Evolutionary conservation across 53 echinoderm and acorn worm species (phyloP), one percentile per base, ranked within the genome.

Genomic region (Paelopatides confundens): DNA sequence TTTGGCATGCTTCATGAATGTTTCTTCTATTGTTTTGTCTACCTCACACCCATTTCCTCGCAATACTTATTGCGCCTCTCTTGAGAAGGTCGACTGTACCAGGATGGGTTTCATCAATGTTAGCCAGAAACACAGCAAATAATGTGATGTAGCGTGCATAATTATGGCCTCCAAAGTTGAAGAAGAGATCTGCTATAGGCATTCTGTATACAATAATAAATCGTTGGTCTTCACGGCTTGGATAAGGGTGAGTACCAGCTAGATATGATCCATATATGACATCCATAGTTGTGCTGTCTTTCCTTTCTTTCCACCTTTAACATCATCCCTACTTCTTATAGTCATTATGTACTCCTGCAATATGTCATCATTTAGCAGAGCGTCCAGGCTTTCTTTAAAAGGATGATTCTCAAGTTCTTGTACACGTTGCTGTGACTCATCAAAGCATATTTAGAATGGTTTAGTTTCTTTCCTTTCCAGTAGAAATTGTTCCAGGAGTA

Each of bases 201-300:
- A 93, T 8, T 90, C 31, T 0, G 30, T 28, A 52, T 87, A 93
- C 24, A 93, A 40, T 4, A 52, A 14, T 31, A 85, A 85, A 65
- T 91, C 49, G 76, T 93, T 93, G 37, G 85, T 87, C 71, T 90
- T 93, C 64, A 93, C 91, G 66, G 92, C 54, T 23, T 66, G 40
- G 12, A 86, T 49, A 13, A 94, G 58, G 50, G 14, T 38, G 3
- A 94, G 83, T 6, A 87, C 84, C 69, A 91, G 43, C 87, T 85
- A 86, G 17, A 86, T 70, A 31, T 88, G 89, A 39, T 94, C 87
- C 74, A 94, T 86, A 67, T 86, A 91, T 36, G 89, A 89, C 40
- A 94, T 70, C 94, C 94, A 92, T 13, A 94, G 81, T 50, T 91
- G 81, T 24, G 91, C 91, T n/a, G 91, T 94, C 82, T 94, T 92